phyloP scores from a whole-genome alignment of 2,797 vertebrate species.

The Semotilus atromaculatus region DNA sequence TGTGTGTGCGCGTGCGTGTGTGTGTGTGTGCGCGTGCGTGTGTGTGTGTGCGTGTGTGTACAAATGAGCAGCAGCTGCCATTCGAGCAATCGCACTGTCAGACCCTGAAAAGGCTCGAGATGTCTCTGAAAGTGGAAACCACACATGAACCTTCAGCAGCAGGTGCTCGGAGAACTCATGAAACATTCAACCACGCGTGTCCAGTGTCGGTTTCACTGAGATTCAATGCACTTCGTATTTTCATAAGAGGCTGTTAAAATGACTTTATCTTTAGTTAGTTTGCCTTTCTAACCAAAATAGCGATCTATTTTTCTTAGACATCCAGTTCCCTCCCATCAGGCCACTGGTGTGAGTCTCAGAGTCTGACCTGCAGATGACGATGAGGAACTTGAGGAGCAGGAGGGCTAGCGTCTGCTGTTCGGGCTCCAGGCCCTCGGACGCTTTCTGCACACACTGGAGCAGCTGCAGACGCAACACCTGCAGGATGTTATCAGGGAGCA shows the following conservation, averaged over 20 bases:
- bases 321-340: background rate
- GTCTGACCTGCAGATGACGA: constrained; percentile 90
- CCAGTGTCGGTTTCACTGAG: background rate
- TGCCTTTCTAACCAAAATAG: too few species aligned
- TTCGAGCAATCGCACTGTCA: background rate
- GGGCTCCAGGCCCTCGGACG: constrained; percentile 91
- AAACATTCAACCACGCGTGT: background rate
- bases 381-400: constrained; percentile 95
- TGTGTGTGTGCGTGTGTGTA: background rate
- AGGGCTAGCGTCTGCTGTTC: constrained; percentile 91
- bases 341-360: background rate
- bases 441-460: constrained; percentile 95
- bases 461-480: constrained; percentile 94
- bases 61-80: constrained; percentile 7
- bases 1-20: background rate
- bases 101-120: background rate
- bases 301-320: background rate
- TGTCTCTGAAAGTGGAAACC: constrained; percentile 31
- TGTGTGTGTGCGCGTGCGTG: background rate
- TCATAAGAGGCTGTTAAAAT: background rate
- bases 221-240: constrained; percentile 56
- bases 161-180: constrained; percentile 17
- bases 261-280: background rate
- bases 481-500: constrained; percentile 96
- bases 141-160: background rate